Base-by-base conservation (phyloP, 2,888 invertebrate genomes). In the Pachydiplax longipennis region DNA sequence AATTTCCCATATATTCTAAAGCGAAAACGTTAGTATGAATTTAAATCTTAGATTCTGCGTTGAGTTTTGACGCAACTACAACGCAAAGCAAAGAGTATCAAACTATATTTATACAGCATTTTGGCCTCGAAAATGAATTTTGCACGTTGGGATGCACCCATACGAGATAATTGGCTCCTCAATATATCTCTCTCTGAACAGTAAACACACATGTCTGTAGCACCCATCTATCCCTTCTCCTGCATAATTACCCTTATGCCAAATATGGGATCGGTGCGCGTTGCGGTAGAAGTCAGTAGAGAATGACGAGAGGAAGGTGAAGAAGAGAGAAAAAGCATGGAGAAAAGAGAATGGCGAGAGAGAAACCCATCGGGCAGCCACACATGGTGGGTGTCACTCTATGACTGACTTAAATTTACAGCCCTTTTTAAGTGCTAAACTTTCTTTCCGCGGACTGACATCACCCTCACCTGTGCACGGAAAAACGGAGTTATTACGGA, bases 381-480 rank as follows among this genome's bases (percentile, higher is more conserved):
- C 87, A 87, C 87, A 87, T 37, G 87, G 87, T 61, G 61, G 22
- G 87, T 65, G 87, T 87, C 87, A 87, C 61, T 87, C 87, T 58
- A 35, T 87, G 61, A 87, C 58, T 65, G 87, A 87, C 65, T 61
- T 87, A 37, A 87, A 87, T 87, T 87, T 87, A 87, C 40, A 61
- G n/a, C 40, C 87, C 87, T 65, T 65, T 87, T 25, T 65, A 37
- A 58, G 15, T 18, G 15, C 83, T 8, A 58, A 58, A 48, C 18
- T 18, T 83, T 83, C 37, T 87, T 87, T 35, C 5, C n/a, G 58
- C 58, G 37, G 58, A 40, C 37, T 18, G 87, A 37, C 22, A 22
- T 87, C 58, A n/a, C 58, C 61, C 61, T 35, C 83, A 35, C 83
- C 31, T 2, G 35, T 58, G 2, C 2, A 10, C 35, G 61, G 31